These are phyloP conservation scores for Formica selysi DNA, from an alignment of 1,140 invertebrate species.

Conservation along the genomic window DNA sequence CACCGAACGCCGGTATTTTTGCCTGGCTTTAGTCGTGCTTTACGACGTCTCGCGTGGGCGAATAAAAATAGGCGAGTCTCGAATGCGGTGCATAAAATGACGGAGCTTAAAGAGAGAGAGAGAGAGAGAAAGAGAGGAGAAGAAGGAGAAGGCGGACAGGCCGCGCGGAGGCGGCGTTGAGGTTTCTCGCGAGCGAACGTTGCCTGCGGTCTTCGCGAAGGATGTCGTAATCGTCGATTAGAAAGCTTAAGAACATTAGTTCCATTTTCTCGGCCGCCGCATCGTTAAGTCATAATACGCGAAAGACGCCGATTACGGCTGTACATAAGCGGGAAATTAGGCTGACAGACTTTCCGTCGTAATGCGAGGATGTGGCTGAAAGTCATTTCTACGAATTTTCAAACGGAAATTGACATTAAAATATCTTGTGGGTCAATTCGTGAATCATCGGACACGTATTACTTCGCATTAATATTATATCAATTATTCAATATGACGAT, in stretches of 20 bases:
- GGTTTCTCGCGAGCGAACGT: slow-evolving; percentile 17
- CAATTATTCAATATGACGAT: background rate
- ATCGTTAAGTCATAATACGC: slow-evolving; percentile 52
- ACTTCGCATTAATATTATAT: background rate
- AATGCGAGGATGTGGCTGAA: background rate
- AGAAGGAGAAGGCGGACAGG: background rate
- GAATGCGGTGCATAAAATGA: slow-evolving; percentile 41
- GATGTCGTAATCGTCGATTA: slow-evolving; percentile 57
- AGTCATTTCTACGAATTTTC: background rate
- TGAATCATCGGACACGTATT: background rate
- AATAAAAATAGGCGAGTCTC: slow-evolving; percentile 38
- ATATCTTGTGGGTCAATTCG: slow-evolving; percentile 13
- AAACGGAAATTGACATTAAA: background rate
- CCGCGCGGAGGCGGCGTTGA: slow-evolving; percentile 45
- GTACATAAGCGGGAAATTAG: slow-evolving; percentile 12
- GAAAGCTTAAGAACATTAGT: slow-evolving; percentile 56
- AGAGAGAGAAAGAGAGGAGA: background rate
- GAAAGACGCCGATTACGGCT: slow-evolving; percentile 21
- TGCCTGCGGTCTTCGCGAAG: slow-evolving; percentile 43
- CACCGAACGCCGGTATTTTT: slow-evolving; percentile 31
- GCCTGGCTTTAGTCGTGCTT: background rate
- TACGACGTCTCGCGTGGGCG: slow-evolving; percentile 24
- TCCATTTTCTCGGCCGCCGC: slow-evolving; percentile 52
- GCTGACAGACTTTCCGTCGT: background rate
- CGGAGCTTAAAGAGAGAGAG: slow-evolving; percentile 24